These are phyloP conservation scores for Protophormia terraenovae DNA, from an alignment of 2,888 invertebrate species.

Conservation along the genomic window DNA sequence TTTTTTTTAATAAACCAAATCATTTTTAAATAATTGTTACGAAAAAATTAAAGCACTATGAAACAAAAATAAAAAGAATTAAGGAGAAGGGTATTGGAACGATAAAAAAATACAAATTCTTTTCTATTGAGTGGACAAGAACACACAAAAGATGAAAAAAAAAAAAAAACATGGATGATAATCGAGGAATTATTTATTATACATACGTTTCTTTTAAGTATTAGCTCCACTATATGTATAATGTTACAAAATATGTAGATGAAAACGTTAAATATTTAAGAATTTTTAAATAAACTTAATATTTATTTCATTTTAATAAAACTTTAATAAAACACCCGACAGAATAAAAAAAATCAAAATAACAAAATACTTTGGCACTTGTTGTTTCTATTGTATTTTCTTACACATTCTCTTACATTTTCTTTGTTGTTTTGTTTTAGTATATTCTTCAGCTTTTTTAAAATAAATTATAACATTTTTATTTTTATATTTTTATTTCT, in stretches of 20 bases:
- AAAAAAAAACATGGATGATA: conserved; percentile 32
- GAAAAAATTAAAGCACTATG: neutral
- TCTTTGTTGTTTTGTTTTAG: neutral
- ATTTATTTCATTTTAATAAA: neutral
- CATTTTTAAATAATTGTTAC: neutral
- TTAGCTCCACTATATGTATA: neutral
- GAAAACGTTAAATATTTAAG: neutral
- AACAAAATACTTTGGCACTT: neutral
- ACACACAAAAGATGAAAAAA: neutral
- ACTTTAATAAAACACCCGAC: neutral
- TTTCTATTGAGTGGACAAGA: conserved; percentile 59
- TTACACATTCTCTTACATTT: conserved; percentile 43
- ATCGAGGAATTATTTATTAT: conserved; percentile 5
- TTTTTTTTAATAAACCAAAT: neutral
- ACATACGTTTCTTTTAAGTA: neutral
- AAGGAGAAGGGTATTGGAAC: conserved; percentile 7
- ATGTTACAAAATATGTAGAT: neutral
- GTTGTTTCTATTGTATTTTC: conserved; percentile 15
- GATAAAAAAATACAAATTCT: conserved; percentile 48
- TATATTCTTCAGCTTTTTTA: conserved; percentile 15
- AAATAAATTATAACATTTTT: conserved; percentile 53
- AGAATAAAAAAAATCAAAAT: neutral
- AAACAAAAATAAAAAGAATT: conserved; percentile 19
- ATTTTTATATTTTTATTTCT: conserved; percentile 30
- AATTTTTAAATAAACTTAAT: neutral